Evolutionary conservation across 2,797 vertebrate genomes (phyloP).

Genomic region (Pangasius mekongensis): DNA sequence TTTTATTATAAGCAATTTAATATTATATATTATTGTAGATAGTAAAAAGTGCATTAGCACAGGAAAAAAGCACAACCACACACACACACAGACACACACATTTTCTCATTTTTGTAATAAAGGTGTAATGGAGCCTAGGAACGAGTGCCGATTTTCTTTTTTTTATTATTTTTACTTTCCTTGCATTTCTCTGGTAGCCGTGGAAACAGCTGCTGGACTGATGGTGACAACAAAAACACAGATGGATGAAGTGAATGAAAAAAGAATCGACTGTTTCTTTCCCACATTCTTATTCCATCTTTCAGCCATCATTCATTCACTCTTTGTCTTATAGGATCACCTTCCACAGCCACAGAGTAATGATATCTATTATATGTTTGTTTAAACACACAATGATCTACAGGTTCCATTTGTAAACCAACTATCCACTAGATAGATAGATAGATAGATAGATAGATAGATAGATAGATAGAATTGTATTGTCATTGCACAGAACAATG

Average conservation of each 20-base stretch:
- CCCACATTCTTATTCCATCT: not conserved
- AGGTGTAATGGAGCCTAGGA: slow-evolving; percentile 4
- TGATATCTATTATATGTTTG: not conserved
- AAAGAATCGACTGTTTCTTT: not conserved
- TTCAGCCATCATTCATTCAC: not conserved
- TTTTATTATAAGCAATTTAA: slow-evolving; percentile 12
- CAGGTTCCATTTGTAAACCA: not conserved
- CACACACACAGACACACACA: not conserved
- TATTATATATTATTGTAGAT: not conserved
- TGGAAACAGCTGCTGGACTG: slow-evolving; percentile 40
- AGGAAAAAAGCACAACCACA: not conserved
- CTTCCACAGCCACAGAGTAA: not conserved
- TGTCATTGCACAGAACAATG: too few relatives aligned
- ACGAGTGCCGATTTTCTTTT: not conserved
- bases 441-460: too few relatives aligned
- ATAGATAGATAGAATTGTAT: too few relatives aligned
- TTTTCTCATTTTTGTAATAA: not conserved
- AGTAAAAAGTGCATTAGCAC: not conserved
- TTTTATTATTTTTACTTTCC: not conserved
- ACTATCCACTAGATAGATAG: not conserved
- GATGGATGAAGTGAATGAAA: not conserved
- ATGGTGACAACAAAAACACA: slow-evolving; percentile 15
- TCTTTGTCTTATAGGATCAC: not conserved
- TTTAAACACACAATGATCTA: not conserved
- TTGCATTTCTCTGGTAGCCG: slow-evolving; percentile 36